Evolutionary conservation across 2,113 vertebrate species (phyloP), one percentile per base, ranked within the genome.

Genomic region (Coreoperca whiteheadi): DNA sequence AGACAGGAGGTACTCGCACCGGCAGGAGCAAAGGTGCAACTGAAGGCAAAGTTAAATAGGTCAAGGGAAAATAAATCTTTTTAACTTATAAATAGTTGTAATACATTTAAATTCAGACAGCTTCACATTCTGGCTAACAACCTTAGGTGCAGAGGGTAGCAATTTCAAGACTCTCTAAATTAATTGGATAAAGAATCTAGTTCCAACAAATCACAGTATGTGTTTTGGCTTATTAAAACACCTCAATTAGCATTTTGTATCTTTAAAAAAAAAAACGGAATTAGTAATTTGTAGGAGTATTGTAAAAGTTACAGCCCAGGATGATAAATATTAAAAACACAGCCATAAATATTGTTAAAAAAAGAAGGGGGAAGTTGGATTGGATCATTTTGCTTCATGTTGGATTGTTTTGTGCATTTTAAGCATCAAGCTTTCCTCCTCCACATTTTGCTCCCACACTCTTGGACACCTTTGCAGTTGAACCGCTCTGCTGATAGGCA

Each of bases 21-120:
- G 2, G 46, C 57, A 79, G 69, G 48, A 66, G 83, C 32, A 72
- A 74, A 76, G 59, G 81, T 79, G 73, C 77, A 83, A 46, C 59
- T 8, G 46, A 41, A 81, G 77, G 77, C 12, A 63, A 81, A 83
- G 79, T 81, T 70, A 91, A 86, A 86, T 82, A 77, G 86, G 83
- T 81, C 76, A 65, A 48, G 66, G 30, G 53, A 79, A 83, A 81
- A 78, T 65, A 74, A 74, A 64, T 66, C 6, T 74, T 74, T 73
- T 70, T 25, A 12, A 28, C 75, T 60, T 81, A 75, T 77, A 86
- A 86, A 82, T 74, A 84, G 83, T 67, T 32, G 50, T 64, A 46
- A 72, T 73, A 41, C 66, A 68, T 87, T 87, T 53, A 39, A 74
- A 81, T 79, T 75, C 67, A 57, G 41, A 54, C 20, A 66, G 65